Evolutionary conservation across 2,113 vertebrate species (phyloP).

Genomic region (Stercorarius parasiticus): DNA sequence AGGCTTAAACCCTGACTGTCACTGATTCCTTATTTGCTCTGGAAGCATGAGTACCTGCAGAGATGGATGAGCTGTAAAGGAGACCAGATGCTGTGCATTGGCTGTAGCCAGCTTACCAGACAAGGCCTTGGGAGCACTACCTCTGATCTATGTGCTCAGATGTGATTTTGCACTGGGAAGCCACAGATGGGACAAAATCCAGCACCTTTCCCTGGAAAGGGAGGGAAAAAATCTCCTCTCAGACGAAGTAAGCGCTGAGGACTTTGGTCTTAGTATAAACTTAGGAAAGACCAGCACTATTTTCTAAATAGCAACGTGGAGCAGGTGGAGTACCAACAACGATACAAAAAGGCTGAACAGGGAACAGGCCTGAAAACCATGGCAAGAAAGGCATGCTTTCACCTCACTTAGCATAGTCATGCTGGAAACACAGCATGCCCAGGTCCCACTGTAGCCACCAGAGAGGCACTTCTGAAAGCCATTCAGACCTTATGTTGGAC

Average conservation of each 20-base stretch:
- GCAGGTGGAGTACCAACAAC: background rate
- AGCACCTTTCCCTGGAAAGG: background rate
- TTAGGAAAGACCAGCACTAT: background rate
- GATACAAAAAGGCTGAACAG: background rate
- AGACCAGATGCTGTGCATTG: accelerated
- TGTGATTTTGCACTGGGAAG: background rate
- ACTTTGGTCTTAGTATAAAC: background rate
- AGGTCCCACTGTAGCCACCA: background rate
- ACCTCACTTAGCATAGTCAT: background rate
- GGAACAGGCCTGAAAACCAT: background rate
- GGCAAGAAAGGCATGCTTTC: background rate
- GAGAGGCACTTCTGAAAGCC: background rate
- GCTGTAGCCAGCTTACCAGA: background rate
- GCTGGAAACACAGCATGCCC: background rate
- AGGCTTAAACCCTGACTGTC: background rate
- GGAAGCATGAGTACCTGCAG: background rate
- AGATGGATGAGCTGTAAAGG: background rate
- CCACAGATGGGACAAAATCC: background rate
- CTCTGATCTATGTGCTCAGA: background rate
- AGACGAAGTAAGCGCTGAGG: background rate
- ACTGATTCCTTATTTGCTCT: background rate
- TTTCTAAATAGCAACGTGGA: background rate
- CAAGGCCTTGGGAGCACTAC: background rate
- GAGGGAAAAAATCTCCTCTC: background rate
- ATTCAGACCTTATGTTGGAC: accelerated